phyloP scores from a whole-genome alignment of 64 coral and sea anemone genomes.

The Acropora yongei region DNA sequence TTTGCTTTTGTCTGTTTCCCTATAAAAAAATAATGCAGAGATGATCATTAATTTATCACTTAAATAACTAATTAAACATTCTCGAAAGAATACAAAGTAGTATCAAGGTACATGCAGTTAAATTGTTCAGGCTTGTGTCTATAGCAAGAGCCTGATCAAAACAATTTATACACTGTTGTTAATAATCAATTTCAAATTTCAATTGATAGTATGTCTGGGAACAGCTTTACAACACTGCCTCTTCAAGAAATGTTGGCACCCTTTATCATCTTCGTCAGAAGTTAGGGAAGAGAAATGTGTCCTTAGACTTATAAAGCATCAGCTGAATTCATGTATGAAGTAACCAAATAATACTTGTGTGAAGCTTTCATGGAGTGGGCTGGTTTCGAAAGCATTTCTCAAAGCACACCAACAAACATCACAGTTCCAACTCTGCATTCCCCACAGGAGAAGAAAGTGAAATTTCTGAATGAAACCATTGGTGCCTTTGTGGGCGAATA shows the following conservation, averaged over 20 bases:
- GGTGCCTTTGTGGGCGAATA: constrained; percentile 59
- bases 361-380: constrained; percentile 1
- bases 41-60: background rate
- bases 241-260: constrained; percentile 11
- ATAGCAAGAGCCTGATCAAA: no score
- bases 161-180: no score
- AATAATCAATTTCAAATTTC: no score
- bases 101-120: no score
- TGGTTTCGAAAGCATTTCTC: background rate
- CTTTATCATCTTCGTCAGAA: background rate
- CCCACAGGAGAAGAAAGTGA: background rate
- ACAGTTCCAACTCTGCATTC: background rate
- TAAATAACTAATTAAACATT: background rate
- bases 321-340: constrained; percentile 11
- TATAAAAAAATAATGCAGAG: no score
- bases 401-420: background rate
- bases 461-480: constrained; percentile 28
- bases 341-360: constrained; percentile 21
- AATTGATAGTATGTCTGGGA: background rate
- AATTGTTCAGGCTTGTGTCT: no score
- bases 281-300: background rate
- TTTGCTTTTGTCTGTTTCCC: background rate
- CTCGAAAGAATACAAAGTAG: no score
- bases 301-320: constrained; percentile 2
- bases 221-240: background rate